Conservation (phyloP, 2,888 invertebrate genomes). For the Stegana nigrithorax region DNA sequence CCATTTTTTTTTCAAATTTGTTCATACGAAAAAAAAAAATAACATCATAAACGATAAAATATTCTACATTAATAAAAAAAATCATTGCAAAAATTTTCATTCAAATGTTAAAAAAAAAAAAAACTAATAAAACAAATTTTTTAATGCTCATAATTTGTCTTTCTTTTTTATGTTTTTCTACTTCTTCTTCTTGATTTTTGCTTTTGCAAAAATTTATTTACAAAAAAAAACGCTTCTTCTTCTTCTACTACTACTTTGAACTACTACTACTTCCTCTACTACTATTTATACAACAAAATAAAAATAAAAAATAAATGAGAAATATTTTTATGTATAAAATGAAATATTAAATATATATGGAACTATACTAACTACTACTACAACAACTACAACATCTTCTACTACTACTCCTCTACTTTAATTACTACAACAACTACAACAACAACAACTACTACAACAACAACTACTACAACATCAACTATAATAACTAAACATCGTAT, state of each 20-base stretch:
- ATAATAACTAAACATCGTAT: conserved; percentile 44
- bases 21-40: conserved; percentile 1
- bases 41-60: not conserved
- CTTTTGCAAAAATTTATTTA: conserved; percentile 42
- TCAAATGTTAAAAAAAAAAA: not conserved
- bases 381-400: conserved; percentile 57
- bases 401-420: conserved; percentile 52
- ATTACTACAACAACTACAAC: conserved; percentile 49
- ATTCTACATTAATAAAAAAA: not conserved
- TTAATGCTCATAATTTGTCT: conserved; percentile 30
- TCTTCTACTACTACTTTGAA: conserved; percentile 51
- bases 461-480: conserved; percentile 48
- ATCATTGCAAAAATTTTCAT: not conserved
- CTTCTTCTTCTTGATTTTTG: conserved; percentile 37
- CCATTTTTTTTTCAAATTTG: conserved; percentile 3
- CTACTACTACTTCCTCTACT: conserved; percentile 41
- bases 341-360: no score
- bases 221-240: conserved; percentile 49
- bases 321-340: no score
- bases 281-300: conserved; percentile 39
- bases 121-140: conserved; percentile 26
- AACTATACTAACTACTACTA: conserved; percentile 59
- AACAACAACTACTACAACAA: conserved; percentile 41
- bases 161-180: conserved; percentile 37
- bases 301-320: conserved; percentile 24